A percentile compares a stretch with the other conserved stretches of the same genome.
phyloP scores from a whole-genome alignment of 2,113 vertebrate species.

The Oryzias celebensis region DNA sequence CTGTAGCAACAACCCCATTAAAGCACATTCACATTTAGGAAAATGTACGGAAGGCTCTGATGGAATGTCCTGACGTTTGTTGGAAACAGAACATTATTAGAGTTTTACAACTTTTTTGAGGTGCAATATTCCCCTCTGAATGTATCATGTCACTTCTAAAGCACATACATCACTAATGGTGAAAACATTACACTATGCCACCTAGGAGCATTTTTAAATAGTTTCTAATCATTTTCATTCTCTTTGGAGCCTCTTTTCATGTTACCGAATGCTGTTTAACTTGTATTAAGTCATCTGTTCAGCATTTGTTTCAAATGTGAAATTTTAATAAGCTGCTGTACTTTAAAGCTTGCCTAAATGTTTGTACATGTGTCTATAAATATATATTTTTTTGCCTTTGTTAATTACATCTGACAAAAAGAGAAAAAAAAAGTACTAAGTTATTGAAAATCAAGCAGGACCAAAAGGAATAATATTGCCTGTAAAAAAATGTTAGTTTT shows the following conservation, averaged over 20 bases:
- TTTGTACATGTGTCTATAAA: conserved; percentile 15
- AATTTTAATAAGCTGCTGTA: not conserved
- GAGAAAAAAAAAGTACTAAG: not conserved
- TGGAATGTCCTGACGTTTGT: not conserved
- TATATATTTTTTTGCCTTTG: conserved; percentile 6
- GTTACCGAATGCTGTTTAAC: not conserved
- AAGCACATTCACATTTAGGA: not conserved
- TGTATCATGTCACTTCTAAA: not conserved
- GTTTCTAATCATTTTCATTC: not conserved
- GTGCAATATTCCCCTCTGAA: not conserved
- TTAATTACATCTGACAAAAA: conserved; percentile 18
- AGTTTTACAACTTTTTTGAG: too few species aligned
- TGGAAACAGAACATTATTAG: too few species aligned
- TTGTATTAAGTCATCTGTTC: not conserved
- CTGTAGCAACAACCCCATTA: not conserved
- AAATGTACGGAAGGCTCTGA: not conserved
- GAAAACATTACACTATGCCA: not conserved
- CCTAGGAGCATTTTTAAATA: too few species aligned
- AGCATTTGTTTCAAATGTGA: conserved; percentile 12
- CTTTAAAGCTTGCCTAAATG: conserved; percentile 17
- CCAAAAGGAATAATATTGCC: conserved; percentile 23
- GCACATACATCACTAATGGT: not conserved
- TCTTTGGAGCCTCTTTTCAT: not conserved
- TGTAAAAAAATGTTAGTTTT: conserved; percentile 20
- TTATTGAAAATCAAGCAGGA: conserved; percentile 18